Conservation (phyloP, 2,888 invertebrate genomes). For the Arge pagana region DNA sequence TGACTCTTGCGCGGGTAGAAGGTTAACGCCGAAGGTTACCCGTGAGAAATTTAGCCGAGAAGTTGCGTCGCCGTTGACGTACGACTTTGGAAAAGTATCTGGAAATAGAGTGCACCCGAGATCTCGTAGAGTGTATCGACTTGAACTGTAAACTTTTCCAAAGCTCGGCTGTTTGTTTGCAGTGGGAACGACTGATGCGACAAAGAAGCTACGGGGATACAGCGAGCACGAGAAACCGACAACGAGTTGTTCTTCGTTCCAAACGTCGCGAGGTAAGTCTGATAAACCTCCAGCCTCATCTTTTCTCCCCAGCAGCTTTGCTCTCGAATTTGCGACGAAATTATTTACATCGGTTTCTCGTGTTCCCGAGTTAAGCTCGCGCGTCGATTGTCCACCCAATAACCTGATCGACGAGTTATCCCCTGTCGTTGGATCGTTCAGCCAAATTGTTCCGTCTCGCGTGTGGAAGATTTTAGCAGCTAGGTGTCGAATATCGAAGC, state of each 20-base stretch:
- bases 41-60: no score
- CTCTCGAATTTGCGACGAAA: slow-evolving; percentile 37
- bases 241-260: slow-evolving; percentile 35
- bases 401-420: no score
- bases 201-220: slow-evolving; percentile 46
- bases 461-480: no score
- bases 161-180: slow-evolving; percentile 34
- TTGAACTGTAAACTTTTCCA: neutral
- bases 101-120: neutral
- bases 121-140: neutral
- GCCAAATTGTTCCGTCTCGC: no score
- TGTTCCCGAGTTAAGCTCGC: no score
- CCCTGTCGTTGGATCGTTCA: no score
- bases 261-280: slow-evolving; percentile 10
- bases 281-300: neutral
- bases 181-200: slow-evolving; percentile 47
- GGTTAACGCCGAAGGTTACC: no score
- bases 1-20: no score
- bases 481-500: no score
- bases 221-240: slow-evolving; percentile 44
- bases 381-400: no score
- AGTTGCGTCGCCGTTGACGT: no score
- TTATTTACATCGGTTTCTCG: slow-evolving; percentile 35
- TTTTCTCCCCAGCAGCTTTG: neutral
- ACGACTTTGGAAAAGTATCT: no score